Conservation (phyloP, 2,113 vertebrate genomes). For the Canis aureus region DNA sequence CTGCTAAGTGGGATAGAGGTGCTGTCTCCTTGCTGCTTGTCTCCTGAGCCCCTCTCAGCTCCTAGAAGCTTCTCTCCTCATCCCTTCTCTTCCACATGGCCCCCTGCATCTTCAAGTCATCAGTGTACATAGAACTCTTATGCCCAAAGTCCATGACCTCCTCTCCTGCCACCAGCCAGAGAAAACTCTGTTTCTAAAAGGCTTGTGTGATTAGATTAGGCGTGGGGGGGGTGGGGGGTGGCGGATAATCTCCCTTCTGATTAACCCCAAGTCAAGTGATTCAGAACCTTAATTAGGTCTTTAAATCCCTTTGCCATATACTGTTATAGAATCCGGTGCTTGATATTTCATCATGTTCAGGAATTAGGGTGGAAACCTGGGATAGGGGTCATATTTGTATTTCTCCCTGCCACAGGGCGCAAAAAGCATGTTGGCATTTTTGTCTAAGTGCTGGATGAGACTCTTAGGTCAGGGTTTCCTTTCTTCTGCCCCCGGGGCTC, state of each 20-base stretch:
- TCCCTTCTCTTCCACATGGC: not conserved
- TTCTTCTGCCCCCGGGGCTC: not conserved
- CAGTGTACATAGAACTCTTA: not conserved
- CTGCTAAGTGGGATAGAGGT: not conserved
- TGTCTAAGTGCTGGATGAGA: not conserved
- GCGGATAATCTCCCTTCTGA: not conserved
- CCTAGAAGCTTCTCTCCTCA: not conserved
- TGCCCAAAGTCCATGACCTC: not conserved
- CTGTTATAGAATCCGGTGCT: not conserved
- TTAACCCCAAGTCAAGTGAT: not conserved
- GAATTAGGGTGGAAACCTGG: not conserved
- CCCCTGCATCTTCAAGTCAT: not conserved
- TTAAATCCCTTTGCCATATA: not conserved
- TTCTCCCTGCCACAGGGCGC: not conserved
- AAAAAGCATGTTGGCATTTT: not conserved
- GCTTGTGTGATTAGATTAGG: not conserved
- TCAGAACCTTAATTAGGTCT: not conserved
- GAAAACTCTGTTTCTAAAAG: not conserved
- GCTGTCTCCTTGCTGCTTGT: not conserved
- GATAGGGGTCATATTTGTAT: not conserved
- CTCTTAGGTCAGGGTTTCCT: not conserved
- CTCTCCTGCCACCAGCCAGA: not conserved
- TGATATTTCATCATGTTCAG: not conserved
- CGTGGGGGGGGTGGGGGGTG: too few species aligned
- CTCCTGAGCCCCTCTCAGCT: not conserved